These are phyloP conservation scores for Drosophila grimshawi DNA, from an alignment of 1,140 invertebrate genomes.

Conservation along the genomic window DNA sequence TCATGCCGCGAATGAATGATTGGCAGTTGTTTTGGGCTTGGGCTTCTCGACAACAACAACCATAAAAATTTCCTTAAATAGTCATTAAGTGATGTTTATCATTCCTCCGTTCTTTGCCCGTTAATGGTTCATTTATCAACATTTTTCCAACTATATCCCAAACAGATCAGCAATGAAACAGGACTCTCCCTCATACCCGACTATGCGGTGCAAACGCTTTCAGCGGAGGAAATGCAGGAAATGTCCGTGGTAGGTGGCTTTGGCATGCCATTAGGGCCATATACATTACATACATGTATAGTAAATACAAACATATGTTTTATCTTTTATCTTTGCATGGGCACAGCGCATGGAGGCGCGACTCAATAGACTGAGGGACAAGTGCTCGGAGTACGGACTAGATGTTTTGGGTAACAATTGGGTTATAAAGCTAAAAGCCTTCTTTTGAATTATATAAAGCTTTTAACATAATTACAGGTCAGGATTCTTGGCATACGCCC, in stretches of 20 bases:
- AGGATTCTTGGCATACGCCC: slow-evolving; percentile 88
- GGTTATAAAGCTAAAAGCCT: background rate
- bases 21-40: slow-evolving; percentile 43
- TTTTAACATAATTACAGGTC: slow-evolving; percentile 82
- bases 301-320: background rate
- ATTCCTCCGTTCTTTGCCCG: background rate
- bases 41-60: background rate
- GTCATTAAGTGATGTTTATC: slow-evolving; percentile 22
- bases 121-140: slow-evolving; percentile 6
- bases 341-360: slow-evolving; percentile 85
- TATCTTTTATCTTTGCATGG: background rate
- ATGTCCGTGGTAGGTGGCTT: slow-evolving; percentile 60
- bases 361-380: slow-evolving; percentile 85
- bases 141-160: slow-evolving; percentile 1
- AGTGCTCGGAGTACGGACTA: slow-evolving; percentile 85
- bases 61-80: slow-evolving; percentile 16
- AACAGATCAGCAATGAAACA: slow-evolving; percentile 82
- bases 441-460: background rate
- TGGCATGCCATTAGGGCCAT: background rate
- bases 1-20: slow-evolving; percentile 17
- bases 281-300: slow-evolving; percentile 1
- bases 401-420: slow-evolving; percentile 83
- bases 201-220: slow-evolving; percentile 75
- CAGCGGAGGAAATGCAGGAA: slow-evolving; percentile 82
- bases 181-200: slow-evolving; percentile 77